Evolutionary conservation across 1,140 invertebrate species (phyloP), one percentile per base, ranked within the genome.

Genomic region (Aphis craccivora): DNA sequence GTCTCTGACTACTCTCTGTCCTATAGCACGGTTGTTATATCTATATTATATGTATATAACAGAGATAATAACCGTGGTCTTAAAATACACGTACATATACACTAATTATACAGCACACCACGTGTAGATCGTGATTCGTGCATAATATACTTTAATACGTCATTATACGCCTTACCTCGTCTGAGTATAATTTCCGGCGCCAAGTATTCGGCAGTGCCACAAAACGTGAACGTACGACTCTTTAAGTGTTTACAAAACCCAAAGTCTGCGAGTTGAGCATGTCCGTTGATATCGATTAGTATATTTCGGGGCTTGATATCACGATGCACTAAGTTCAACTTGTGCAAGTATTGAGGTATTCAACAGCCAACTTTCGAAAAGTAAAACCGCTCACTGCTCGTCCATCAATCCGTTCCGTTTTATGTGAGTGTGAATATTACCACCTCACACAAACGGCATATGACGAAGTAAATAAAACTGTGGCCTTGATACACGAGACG

Each of bases 401-500:
- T 55, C 40, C 97, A 94, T 96, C 94, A 91, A 96, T 96, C 55
- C 97, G 96, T 48, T 1, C 2, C 91, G 90, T 35, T 43, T 83
- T 30, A 98, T 95, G 95, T 98, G 97, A 0, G 96, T 96, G 95
- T 98, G 98, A 96, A 98, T 96, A 95, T 98, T 98, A 0, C 98
- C 98, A 0, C 98, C 98, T 91, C 96, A 96, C 11, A 98, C 95
- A 94, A 97, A 98, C 30, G 98, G 97, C 95, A 98, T 95, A 2
- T n/a, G n/a, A 98, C 96, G 95, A 98, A 97, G 94, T 98, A 98
- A 9, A 99, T 94, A 95, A 98, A 98, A 18, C 97, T 97, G 94
- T 98, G 98, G 94, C 98, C 97, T 95, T 98, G 98, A 95, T 98
- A 98, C 94, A 98, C 97, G 95, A 99, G 96, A 94, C 96, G 96